Base-by-base conservation (phyloP, 2,797 vertebrate genomes). In the Channa striata region DNA sequence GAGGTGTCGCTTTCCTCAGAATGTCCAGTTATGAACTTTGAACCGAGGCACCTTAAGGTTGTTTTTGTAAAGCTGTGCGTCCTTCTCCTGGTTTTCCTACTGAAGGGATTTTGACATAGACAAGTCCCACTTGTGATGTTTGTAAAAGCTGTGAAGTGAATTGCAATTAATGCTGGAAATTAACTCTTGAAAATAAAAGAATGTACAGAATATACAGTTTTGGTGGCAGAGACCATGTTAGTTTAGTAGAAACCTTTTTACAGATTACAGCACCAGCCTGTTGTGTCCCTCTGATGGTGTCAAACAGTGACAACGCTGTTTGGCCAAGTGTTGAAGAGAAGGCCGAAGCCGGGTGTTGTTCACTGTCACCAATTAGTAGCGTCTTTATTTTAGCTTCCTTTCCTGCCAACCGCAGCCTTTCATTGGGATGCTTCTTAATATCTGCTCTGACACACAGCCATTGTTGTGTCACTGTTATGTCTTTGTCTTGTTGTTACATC, bases 351-450 rank as follows among this genome's bases (percentile, higher is more conserved):
- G 37, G 25, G 9, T 63, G 56, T 56, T 37, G 42, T n/a, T 60
- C 23, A 34, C 19, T 14, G 13, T 59, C 13, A 59, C 13, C n/a
- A 21, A 1, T 56, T 57, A 48, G 21, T 36, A 47, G 19, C 11
- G 25, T 20, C 11, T 7, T 56, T 60, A n/a, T 44, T 37, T 68
- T 60, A 14, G 37, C 34, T 34, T 1, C n/a, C 33, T 40, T 67
- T 34, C 12, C 48, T 43, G 40, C 5, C 25, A 13, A 25, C 21
- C 40, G 11, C 57, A 40, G 49, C 23, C 21, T 23, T 50, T 54
- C 51, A 16, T 7, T 40, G 23, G 34, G 47, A 39, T 37, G 30
- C 34, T 51, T 36, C 39, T 34, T 4, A 13, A 6, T 8, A 1
- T 54, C 48, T 17, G 40, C 6, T 8, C 25, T 71, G 58, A 51